These are phyloP conservation scores for Drosophila vallismaia DNA, from an alignment of 2,888 invertebrate genomes.

Conservation along the genomic window DNA sequence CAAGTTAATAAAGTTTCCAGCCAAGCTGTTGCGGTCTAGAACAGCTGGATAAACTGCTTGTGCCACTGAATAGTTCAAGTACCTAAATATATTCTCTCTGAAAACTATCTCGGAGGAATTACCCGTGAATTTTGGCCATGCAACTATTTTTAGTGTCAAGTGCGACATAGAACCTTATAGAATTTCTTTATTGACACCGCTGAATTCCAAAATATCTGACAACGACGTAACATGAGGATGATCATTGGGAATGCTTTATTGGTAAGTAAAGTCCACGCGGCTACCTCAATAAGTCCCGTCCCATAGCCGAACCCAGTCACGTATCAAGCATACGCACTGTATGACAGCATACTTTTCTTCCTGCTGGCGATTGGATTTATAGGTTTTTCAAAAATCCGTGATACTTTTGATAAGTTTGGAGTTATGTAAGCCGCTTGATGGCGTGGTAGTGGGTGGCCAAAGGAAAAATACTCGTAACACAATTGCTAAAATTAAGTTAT, in stretches of 20 bases:
- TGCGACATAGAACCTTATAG: slow-evolving; percentile 23
- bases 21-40: slow-evolving; percentile 18
- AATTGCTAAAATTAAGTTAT: slow-evolving; percentile 56
- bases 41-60: slow-evolving; percentile 13
- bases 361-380: slow-evolving; percentile 32
- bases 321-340: slow-evolving; percentile 68
- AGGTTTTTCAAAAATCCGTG: slow-evolving; percentile 59
- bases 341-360: slow-evolving; percentile 56
- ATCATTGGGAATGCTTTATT: slow-evolving; percentile 13
- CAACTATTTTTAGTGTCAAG: slow-evolving; percentile 23
- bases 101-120: slow-evolving; percentile 15
- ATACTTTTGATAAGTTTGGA: slow-evolving; percentile 67
- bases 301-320: slow-evolving; percentile 54
- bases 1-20: slow-evolving; percentile 60
- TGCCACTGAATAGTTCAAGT: not conserved
- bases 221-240: slow-evolving; percentile 2
- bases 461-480: slow-evolving; percentile 54
- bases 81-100: slow-evolving; percentile 8
- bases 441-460: slow-evolving; percentile 29
- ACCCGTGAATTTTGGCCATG: not conserved
- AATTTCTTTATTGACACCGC: slow-evolving; percentile 55
- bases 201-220: slow-evolving; percentile 19
- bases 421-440: slow-evolving; percentile 54
- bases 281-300: slow-evolving; percentile 15
- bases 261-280: slow-evolving; percentile 39